Conservation (phyloP, 2,797 vertebrate genomes). For the Lacerta viridis region DNA sequence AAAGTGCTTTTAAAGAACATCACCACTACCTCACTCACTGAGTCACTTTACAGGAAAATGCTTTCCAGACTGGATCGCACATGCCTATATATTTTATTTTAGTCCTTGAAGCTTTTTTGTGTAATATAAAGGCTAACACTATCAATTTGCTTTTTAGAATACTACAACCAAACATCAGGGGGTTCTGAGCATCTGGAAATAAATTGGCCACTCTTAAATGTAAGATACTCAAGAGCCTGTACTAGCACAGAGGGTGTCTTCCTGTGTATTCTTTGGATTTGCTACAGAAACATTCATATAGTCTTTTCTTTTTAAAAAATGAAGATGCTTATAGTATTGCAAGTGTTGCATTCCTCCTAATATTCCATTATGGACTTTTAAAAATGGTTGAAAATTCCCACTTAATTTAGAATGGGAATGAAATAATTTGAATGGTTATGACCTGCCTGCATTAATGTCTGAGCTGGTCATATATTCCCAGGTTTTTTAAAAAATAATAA, state of each 20-base stretch:
- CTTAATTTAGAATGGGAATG: not conserved
- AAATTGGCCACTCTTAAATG: conserved; percentile 44
- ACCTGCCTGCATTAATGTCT: no score
- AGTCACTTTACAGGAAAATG: conserved; percentile 40
- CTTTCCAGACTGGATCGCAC: conserved; percentile 25
- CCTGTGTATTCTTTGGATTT: not conserved
- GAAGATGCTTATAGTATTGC: conserved; percentile 46
- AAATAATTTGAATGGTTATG: no score
- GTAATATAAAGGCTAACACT: conserved; percentile 21
- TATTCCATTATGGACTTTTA: not conserved
- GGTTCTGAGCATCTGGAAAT: conserved; percentile 40
- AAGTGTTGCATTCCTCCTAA: conserved; percentile 34
- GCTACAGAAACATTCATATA: conserved; percentile 47
- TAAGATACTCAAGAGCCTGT: conserved; percentile 40
- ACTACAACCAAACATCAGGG: conserved; percentile 33
- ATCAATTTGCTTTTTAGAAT: conserved; percentile 25
- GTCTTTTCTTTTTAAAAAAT: conserved; percentile 45
- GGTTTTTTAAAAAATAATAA: no score
- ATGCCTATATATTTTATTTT: conserved; percentile 36
- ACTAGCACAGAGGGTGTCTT: not conserved
- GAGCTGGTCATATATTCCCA: no score
- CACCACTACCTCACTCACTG: not conserved
- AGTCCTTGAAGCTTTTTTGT: conserved; percentile 32
- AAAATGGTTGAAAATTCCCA: not conserved
- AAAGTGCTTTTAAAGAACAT: conserved; percentile 56